Percentiles rank a stretch among this genome's conserved stretches.
phyloP scores from a whole-genome alignment of 1,140 invertebrate genomes.

The Holcopasites calliopsidis region DNA sequence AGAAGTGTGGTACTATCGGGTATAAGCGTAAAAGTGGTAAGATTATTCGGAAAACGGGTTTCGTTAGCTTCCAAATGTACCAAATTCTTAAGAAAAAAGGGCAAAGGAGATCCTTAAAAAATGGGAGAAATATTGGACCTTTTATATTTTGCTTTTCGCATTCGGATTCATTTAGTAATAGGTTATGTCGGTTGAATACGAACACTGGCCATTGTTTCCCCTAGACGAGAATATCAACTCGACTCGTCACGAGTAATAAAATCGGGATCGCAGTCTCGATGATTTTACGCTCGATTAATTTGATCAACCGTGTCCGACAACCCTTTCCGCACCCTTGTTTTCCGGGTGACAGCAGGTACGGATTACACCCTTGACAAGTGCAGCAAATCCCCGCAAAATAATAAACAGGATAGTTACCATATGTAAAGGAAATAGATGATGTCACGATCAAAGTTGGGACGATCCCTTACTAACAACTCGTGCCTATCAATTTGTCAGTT shows the following conservation, averaged over 20 bases:
- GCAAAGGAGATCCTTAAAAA: too few relatives aligned
- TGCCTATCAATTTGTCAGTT: conserved; percentile 25
- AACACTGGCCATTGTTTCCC: too few relatives aligned
- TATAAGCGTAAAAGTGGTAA: too few relatives aligned
- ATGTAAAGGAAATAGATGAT: conserved; percentile 16
- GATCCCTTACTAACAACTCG: conserved; percentile 24
- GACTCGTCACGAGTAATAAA: conserved; percentile 15
- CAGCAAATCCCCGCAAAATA: conserved; percentile 40
- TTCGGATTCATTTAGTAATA: too few relatives aligned
- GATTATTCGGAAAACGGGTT: too few relatives aligned
- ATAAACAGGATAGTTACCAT: conserved; percentile 45
- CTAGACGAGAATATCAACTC: too few relatives aligned
- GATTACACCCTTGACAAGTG: conserved; percentile 52
- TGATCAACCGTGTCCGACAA: conserved; percentile 8
- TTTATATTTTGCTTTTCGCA: too few relatives aligned
- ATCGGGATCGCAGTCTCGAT: neutral
- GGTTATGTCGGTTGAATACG: too few relatives aligned
- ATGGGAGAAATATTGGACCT: too few relatives aligned
- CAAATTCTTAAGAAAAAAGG: too few relatives aligned
- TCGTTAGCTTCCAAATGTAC: too few relatives aligned
- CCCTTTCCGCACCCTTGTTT: conserved; percentile 16
- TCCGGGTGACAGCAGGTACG: conserved; percentile 51
- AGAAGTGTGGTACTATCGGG: too few relatives aligned
- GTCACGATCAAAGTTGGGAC: conserved; percentile 32
- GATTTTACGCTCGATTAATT: conserved; percentile 40